Percentiles rank a stretch among this genome's conserved stretches.
These are phyloP conservation scores for Euzophera pinguis DNA, from an alignment of 2,888 invertebrate species.

Conservation along the genomic window DNA sequence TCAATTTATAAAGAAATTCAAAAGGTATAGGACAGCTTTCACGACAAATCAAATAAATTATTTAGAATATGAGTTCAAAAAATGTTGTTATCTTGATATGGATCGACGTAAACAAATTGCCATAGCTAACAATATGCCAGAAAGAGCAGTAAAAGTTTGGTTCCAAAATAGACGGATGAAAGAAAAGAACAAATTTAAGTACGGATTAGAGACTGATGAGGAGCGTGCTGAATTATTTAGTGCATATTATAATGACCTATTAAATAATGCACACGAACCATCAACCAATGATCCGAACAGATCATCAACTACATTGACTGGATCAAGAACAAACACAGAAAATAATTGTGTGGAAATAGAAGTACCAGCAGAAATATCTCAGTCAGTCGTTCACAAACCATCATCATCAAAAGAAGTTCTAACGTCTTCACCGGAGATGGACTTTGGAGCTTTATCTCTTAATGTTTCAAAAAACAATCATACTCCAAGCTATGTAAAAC, in stretches of 20 bases:
- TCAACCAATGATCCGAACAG: conserved; percentile 34
- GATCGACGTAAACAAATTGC: conserved; percentile 85
- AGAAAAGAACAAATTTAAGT: conserved; percentile 71
- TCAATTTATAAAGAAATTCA: conserved; percentile 33
- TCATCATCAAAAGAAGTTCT: conserved; percentile 4
- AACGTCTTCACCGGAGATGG: background rate
- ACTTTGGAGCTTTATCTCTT: background rate
- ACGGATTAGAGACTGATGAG: conserved; percentile 31
- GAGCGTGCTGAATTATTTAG: conserved; percentile 23
- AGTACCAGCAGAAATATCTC: background rate
- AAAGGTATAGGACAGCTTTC: conserved; percentile 82
- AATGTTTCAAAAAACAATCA: background rate
- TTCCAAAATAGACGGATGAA: conserved; percentile 92
- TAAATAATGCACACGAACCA: conserved; percentile 35
- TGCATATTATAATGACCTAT: conserved; percentile 33
- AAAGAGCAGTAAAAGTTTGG: conserved; percentile 91
- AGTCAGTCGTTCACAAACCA: conserved; percentile 13
- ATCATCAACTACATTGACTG: background rate
- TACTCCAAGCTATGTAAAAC: conserved; percentile 9
- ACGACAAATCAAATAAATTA: conserved; percentile 86
- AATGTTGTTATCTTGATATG: conserved; percentile 83
- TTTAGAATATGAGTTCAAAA: conserved; percentile 85
- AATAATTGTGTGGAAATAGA: background rate
- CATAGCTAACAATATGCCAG: conserved; percentile 81
- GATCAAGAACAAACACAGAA: background rate